Base-by-base conservation (phyloP, 2,797 vertebrate species). In the Nyctibius grandis region DNA sequence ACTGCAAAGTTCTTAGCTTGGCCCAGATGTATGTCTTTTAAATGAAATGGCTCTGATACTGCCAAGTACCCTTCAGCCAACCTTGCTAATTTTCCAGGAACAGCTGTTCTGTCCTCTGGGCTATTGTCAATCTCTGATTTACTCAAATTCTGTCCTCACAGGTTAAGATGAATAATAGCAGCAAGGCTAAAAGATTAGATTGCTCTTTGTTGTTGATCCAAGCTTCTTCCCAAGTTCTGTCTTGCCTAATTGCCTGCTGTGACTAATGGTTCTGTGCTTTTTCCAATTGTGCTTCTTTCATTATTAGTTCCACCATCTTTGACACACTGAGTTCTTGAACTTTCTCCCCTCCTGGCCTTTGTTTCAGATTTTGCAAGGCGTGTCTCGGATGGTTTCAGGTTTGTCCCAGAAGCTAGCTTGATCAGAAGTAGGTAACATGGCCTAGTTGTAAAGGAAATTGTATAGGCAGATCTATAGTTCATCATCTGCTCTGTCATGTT, bases 71-170 rank as follows among this genome's bases (percentile, higher is more conserved):
- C 54, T 85, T 82, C 59, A 93, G 63, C 54, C 67, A 94, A 44
- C 40, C 78, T 79, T 65, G 33, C 54, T 61, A 9, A 67, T 65
- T 72, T 89, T 91, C 72, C 50, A 18, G 36, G 64, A 96, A 76
- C 88, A 93, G 76, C 81, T 92, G 84, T 88, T 95, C 48, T 74
- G 70, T 79, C 77, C 92, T 91, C 63, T 74, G 83, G 83, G 94
- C 88, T 86, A 64, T 74, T 82, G 72, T 93, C 88, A 87, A 28
- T 76, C 68, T 94, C 51, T 45, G 33, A 75, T 84, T 88, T 93
- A 87, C 47, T 93, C 67, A 76, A 17, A 44, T 70, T 59, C 63
- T 91, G 67, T 38, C 74, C 48, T 87, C 5, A 1, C 86, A 91
- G 81, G 81, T 94, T 94, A 93, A 67, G 51, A 85, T 1, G 2